phyloP scores from a whole-genome alignment of 2,113 vertebrate species.

The Smithornis capensis region DNA sequence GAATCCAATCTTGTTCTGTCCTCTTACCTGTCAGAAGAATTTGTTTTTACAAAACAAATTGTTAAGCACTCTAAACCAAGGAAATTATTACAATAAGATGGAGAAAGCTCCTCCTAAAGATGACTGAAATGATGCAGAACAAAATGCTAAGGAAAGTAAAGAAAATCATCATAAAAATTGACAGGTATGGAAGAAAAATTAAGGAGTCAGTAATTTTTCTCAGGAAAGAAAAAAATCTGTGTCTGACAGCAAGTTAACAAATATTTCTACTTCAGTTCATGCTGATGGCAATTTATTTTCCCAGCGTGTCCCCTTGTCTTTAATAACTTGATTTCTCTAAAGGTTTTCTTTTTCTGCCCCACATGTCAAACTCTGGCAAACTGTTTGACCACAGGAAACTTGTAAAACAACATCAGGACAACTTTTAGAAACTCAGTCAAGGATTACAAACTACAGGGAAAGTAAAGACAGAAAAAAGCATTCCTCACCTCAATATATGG shows the following conservation, averaged over 20 bases:
- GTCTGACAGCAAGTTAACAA: constrained; percentile 19
- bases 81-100: not conserved
- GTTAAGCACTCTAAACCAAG: not conserved
- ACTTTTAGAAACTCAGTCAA: not conserved
- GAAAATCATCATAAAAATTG: not conserved
- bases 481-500: not conserved
- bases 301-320: not conserved
- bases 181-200: not conserved
- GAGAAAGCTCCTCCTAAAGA: not conserved
- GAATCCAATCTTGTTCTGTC: not conserved
- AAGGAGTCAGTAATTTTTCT: not conserved
- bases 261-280: constrained; percentile 31
- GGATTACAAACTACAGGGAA: not conserved
- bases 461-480: not conserved
- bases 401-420: not conserved
- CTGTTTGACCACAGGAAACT: constrained; percentile 3
- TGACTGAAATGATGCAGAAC: not conserved
- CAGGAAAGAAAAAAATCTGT: not conserved
- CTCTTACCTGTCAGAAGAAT: not conserved
- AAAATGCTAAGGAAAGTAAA: not conserved
- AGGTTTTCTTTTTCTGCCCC: constrained; percentile 2
- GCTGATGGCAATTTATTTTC: constrained; percentile 46
- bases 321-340: constrained; percentile 17
- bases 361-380: constrained; percentile 8
- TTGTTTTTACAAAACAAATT: not conserved